Percentiles rank a stretch among this genome's conserved stretches.
Conservation (phyloP, 2,888 invertebrate genomes). For the Brassicogethes aeneus region DNA sequence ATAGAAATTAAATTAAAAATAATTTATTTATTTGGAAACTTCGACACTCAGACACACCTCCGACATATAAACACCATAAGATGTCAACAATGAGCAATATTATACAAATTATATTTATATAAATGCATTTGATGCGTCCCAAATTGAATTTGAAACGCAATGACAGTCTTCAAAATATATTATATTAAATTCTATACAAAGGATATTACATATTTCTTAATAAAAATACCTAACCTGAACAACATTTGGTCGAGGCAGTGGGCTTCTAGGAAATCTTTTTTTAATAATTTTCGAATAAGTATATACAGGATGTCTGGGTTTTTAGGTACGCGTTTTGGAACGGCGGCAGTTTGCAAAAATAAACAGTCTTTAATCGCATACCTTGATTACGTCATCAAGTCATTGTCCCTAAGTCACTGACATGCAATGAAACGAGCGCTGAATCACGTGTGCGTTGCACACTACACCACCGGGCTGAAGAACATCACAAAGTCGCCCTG, state of each 20-base stretch:
- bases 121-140: slow-evolving; percentile 26
- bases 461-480: not conserved
- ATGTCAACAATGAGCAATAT: slow-evolving; percentile 13
- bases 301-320: too few species aligned
- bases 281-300: slow-evolving; percentile 5
- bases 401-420: not conserved
- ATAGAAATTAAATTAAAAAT: slow-evolving; percentile 13
- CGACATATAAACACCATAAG: slow-evolving; percentile 9
- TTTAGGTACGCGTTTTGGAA: too few species aligned
- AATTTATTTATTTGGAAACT: slow-evolving; percentile 14
- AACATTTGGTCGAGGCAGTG: slow-evolving; percentile 21
- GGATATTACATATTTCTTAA: too few species aligned
- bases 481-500: too few species aligned
- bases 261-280: slow-evolving; percentile 13
- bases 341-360: too few species aligned
- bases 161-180: slow-evolving; percentile 14
- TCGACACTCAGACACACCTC: slow-evolving; percentile 13
- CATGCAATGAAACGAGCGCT: not conserved
- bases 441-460: too few species aligned
- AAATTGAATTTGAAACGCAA: slow-evolving; percentile 11
- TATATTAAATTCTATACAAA: slow-evolving; percentile 1
- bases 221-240: slow-evolving; percentile 15
- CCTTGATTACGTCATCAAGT: too few species aligned
- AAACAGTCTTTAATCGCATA: too few species aligned
- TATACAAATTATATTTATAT: slow-evolving; percentile 14